phyloP scores from a whole-genome alignment of 2,888 invertebrate species.

The Nomada ruficornis region DNA sequence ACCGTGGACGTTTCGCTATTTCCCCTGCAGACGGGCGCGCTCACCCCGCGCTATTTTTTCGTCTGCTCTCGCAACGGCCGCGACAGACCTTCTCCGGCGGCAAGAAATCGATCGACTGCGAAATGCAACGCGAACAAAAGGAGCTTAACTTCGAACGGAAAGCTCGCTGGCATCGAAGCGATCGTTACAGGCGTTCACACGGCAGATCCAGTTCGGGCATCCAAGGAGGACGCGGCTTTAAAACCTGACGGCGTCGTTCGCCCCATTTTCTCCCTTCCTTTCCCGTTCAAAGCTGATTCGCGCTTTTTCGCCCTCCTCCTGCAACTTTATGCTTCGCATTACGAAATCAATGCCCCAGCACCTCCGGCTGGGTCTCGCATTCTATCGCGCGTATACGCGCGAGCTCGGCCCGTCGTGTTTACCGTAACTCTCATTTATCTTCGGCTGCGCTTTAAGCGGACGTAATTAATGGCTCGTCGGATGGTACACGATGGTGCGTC shows the following conservation, averaged over 20 bases:
- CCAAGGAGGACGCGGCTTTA: too few species aligned
- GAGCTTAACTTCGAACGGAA: too few species aligned
- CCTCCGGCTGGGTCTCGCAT: constrained; percentile 11
- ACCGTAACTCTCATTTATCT: constrained; percentile 60
- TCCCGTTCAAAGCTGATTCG: not conserved
- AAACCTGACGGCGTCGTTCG: not conserved
- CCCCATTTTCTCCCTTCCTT: constrained; percentile 1
- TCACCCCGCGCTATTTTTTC: not conserved
- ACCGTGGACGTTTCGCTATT: not conserved
- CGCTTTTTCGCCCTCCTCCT: constrained; percentile 38
- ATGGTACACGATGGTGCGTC: constrained; percentile 48
- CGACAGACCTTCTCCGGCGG: too few species aligned
- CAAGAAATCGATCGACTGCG: too few species aligned
- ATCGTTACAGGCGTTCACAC: too few species aligned
- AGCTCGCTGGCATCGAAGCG: too few species aligned
- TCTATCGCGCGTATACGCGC: not conserved
- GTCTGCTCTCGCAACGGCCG: not conserved
- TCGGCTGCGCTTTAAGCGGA: constrained; percentile 58
- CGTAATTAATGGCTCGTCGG: constrained; percentile 64
- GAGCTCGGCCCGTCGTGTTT: not conserved
- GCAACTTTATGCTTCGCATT: constrained; percentile 45
- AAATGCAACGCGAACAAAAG: too few species aligned
- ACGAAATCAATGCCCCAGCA: constrained; percentile 42
- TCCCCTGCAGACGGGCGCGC: constrained; percentile 4
- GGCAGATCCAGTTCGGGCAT: too few species aligned